A percentile compares a stretch with the other conserved stretches of the same genome.
These are phyloP conservation scores for Hoplodrina blanda DNA, from an alignment of 2,888 invertebrate genomes.

Conservation along the genomic window DNA sequence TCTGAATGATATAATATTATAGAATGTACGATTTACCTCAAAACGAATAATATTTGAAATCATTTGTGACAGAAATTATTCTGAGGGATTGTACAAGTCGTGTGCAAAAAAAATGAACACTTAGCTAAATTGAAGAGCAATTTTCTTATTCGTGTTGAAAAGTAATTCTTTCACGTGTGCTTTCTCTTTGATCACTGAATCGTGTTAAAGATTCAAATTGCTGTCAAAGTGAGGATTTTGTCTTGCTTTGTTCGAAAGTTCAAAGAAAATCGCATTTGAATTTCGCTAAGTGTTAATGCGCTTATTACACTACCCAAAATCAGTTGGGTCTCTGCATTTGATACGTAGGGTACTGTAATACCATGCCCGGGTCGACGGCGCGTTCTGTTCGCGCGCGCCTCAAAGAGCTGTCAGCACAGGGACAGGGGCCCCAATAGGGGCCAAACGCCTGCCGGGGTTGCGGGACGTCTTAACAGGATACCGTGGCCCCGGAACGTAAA, in stretches of 20 bases:
- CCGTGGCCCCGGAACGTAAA: no score
- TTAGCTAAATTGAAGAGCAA: conserved; percentile 25
- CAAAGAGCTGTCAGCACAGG: no score
- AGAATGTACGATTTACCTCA: not conserved
- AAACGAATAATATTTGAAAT: conserved; percentile 7
- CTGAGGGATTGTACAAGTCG: conserved; percentile 2
- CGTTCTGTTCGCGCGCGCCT: no score
- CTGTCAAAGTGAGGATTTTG: not conserved
- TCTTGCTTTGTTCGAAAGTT: not conserved
- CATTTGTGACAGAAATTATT: conserved; percentile 7
- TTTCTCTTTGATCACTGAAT: not conserved
- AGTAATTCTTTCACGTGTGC: not conserved
- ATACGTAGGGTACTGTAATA: no score
- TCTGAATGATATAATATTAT: conserved; percentile 16
- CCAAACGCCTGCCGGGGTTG: no score
- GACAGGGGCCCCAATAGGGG: no score
- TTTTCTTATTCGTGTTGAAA: conserved; percentile 15
- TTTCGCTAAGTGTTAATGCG: not conserved
- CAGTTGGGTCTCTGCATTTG: no score
- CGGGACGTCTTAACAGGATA: no score
- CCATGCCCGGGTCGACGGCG: no score
- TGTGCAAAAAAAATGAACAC: conserved; percentile 23
- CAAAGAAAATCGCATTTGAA: not conserved
- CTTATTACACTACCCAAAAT: no score
- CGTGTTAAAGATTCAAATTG: not conserved